Conservation (phyloP, 2,113 vertebrate species). For the Brachypteracias leptosomus region DNA sequence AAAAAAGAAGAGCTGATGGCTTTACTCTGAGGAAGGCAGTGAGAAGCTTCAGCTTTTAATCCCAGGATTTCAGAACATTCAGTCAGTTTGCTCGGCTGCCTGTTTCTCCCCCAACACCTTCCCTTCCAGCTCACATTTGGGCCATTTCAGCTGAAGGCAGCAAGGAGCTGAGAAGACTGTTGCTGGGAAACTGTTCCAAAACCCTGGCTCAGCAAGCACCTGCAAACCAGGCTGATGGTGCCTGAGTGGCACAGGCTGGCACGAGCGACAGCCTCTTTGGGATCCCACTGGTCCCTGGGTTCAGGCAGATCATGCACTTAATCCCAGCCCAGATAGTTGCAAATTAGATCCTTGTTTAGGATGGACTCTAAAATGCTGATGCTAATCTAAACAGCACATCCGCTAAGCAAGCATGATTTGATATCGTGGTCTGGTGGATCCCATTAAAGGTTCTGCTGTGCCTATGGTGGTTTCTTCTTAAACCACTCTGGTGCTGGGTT, state of each 20-base stretch:
- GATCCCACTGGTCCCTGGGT: neutral
- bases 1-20: neutral
- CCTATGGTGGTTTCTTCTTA: neutral
- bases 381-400: neutral
- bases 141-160: conserved; percentile 8
- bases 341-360: neutral
- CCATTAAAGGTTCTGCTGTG: neutral
- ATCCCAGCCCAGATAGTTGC: neutral
- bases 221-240: neutral
- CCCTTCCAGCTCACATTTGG: neutral
- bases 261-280: rapidly evolving
- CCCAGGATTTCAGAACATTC: neutral
- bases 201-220: neutral
- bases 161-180: neutral
- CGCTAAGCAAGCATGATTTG: neutral
- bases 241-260: neutral
- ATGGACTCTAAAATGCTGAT: neutral
- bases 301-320: rapidly evolving
- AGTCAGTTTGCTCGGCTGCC: neutral
- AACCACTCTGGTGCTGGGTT: rapidly evolving
- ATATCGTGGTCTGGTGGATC: neutral
- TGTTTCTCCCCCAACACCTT: neutral
- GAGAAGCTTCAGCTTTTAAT: neutral
- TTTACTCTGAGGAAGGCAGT: neutral
- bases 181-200: conserved; percentile 51